phyloP scores from a whole-genome alignment of 2,113 vertebrate genomes.

The Megaleporinus macrocephalus region DNA sequence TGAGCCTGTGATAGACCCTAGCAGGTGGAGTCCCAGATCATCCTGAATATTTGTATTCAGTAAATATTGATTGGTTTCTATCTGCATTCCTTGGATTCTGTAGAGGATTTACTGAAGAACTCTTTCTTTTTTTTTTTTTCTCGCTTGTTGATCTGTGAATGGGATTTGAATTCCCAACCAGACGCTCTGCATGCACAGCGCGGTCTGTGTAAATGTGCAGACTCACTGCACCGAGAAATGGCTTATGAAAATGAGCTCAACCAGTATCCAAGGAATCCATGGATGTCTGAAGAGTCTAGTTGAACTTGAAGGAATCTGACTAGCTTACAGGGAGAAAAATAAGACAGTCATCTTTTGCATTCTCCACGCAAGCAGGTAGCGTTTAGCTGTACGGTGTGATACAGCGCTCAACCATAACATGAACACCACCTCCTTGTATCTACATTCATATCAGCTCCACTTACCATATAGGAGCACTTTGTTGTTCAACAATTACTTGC shows the following conservation, averaged over 20 bases:
- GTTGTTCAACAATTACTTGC: no score
- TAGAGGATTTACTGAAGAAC: background rate
- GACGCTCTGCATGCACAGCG: background rate
- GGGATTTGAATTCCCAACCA: background rate
- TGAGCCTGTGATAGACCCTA: background rate
- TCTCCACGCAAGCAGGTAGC: background rate
- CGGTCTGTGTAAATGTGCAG: background rate
- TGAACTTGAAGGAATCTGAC: no score
- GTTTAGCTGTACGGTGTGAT: background rate
- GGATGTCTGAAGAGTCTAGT: no score
- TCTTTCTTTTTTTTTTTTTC: slow-evolving; percentile 50
- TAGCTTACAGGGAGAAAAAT: no score
- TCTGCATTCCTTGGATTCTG: background rate
- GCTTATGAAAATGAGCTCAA: background rate
- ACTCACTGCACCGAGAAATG: background rate
- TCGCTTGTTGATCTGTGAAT: background rate
- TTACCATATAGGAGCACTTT: no score
- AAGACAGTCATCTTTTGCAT: no score
- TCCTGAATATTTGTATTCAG: background rate
- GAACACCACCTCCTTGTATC: no score
- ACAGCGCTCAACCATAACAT: no score
- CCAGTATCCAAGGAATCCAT: background rate
- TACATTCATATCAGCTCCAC: no score
- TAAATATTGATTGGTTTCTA: background rate
- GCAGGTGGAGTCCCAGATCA: slow-evolving; percentile 13